Percentiles rank a stretch among this genome's conserved stretches.
Evolutionary conservation across 2,888 invertebrate genomes (phyloP).

Genomic region (Polietes domitor): DNA sequence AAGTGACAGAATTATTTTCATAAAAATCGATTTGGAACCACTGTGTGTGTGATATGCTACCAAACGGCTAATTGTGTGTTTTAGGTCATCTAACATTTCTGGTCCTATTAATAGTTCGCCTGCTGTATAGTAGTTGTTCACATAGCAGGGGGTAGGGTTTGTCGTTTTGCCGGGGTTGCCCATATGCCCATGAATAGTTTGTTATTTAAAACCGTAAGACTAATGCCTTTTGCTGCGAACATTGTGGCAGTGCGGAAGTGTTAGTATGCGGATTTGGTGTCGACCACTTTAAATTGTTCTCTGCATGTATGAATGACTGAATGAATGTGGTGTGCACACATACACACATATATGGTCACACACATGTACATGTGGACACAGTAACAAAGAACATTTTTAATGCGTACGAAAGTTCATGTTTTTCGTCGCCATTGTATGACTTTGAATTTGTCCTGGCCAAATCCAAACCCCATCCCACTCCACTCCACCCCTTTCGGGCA

Average conservation of each 20-base stretch:
- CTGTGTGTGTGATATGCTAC: too few relatives aligned
- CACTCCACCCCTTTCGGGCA: background rate
- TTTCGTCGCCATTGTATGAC: slow-evolving; percentile 51
- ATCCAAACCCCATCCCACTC: too few relatives aligned
- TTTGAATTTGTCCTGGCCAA: slow-evolving; percentile 32
- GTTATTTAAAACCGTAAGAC: slow-evolving; percentile 30
- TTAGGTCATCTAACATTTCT: too few relatives aligned
- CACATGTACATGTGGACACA: slow-evolving; percentile 1
- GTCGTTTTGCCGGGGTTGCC: background rate
- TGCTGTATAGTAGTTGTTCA: too few relatives aligned
- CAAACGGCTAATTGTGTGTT: too few relatives aligned
- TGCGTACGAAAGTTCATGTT: slow-evolving; percentile 56
- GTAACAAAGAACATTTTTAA: slow-evolving; percentile 34
- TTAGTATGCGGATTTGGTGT: slow-evolving; percentile 55
- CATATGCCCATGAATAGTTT: slow-evolving; percentile 18
- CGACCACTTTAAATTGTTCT: slow-evolving; percentile 61
- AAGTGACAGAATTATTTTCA: too few relatives aligned
- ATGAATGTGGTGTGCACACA: background rate
- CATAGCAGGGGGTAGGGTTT: background rate
- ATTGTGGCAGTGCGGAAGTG: slow-evolving; percentile 47
- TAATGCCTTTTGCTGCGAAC: slow-evolving; percentile 29
- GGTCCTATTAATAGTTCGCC: background rate
- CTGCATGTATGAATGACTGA: background rate
- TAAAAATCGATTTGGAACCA: too few relatives aligned
- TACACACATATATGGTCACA: background rate